Percentiles rank a stretch among this genome's conserved stretches.
Evolutionary conservation across 2,888 invertebrate species (phyloP).

Genomic region (Cantharis flavilabris): DNA sequence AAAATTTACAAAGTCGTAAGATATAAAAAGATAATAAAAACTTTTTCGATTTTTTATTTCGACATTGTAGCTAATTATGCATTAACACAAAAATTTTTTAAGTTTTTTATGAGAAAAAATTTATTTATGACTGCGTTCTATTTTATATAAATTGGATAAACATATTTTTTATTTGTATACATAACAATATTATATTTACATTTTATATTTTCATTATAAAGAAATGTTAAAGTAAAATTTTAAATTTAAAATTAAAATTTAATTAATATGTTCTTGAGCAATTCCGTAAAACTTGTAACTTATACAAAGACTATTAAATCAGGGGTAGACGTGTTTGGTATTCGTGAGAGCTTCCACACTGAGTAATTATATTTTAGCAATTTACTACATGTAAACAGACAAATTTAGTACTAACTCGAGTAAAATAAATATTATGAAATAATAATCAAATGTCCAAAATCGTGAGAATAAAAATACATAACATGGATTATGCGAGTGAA

Average conservation of each 20-base stretch:
- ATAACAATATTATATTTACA: too few species aligned
- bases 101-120: background rate
- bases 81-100: background rate
- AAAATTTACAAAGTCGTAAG: background rate
- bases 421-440: background rate
- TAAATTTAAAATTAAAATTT: background rate
- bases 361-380: background rate
- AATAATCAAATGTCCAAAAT: background rate
- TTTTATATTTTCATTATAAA: too few species aligned
- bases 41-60: background rate
- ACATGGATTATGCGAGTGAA: too few species aligned
- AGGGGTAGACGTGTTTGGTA: background rate
- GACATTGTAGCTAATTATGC: background rate
- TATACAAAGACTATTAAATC: background rate
- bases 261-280: background rate
- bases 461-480: background rate
- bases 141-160: background rate
- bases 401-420: background rate
- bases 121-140: background rate
- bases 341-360: background rate
- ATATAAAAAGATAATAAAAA: background rate
- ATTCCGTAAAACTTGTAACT: background rate
- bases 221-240: background rate
- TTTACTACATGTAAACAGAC: background rate
- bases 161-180: background rate